phyloP scores from a whole-genome alignment of 2,797 vertebrate species.

The Molossus molossus region DNA sequence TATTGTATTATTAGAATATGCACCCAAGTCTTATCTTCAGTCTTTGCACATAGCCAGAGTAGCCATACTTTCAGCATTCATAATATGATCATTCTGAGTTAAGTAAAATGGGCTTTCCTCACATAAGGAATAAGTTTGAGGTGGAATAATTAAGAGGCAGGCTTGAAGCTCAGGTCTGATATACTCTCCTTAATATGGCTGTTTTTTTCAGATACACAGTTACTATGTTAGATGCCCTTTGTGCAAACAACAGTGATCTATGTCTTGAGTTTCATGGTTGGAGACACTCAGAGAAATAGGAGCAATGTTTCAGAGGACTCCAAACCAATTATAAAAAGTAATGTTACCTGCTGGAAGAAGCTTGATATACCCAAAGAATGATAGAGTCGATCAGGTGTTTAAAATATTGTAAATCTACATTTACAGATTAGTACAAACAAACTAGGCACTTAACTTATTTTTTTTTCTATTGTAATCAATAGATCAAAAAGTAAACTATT shows the following conservation, averaged over 20 bases:
- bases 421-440: constrained; percentile 69
- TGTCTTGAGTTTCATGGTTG: constrained; percentile 15
- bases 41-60: constrained; percentile 43
- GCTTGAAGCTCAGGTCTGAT: constrained; percentile 75
- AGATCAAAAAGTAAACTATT: constrained; percentile 69
- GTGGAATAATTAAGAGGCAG: constrained; percentile 77
- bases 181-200: constrained; percentile 38
- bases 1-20: background rate
- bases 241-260: constrained; percentile 37
- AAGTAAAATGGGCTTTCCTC: constrained; percentile 73
- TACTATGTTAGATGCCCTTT: constrained; percentile 65
- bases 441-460: constrained; percentile 70
- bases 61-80: constrained; percentile 82
- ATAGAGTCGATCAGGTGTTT: background rate
- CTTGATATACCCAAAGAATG: constrained; percentile 37
- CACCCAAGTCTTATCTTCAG: background rate
- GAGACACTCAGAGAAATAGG: constrained; percentile 67
- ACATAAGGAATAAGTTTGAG: constrained; percentile 83
- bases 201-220: background rate
- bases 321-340: constrained; percentile 69
- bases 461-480: constrained; percentile 80
- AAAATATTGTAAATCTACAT: constrained; percentile 1
- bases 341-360: background rate
- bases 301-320: constrained; percentile 52
- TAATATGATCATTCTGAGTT: constrained; percentile 80